phyloP scores from a whole-genome alignment of 2,888 invertebrate genomes.

The Salpingus planirostris region DNA sequence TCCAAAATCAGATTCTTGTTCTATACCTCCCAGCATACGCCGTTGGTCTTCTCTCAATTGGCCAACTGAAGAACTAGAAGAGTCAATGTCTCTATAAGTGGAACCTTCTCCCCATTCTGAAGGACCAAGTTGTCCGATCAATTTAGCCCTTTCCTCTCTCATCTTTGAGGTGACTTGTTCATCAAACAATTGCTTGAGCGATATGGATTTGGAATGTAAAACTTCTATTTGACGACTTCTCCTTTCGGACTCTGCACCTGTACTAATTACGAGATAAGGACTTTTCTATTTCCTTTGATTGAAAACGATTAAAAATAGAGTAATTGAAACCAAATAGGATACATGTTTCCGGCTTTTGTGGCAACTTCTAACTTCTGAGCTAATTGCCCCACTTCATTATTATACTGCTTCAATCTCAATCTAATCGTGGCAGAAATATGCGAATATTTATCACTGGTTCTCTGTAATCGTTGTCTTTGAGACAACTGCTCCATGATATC shows the following conservation, averaged over 20 bases:
- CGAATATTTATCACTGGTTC: slow-evolving; percentile 48
- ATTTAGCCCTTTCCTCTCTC: slow-evolving; percentile 30
- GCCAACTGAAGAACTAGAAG: too few species aligned
- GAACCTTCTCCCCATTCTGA: too few species aligned
- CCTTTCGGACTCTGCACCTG: slow-evolving; percentile 53
- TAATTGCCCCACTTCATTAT: slow-evolving; percentile 50
- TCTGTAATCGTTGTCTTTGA: slow-evolving; percentile 45
- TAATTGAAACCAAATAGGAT: slow-evolving; percentile 10
- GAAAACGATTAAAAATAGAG: slow-evolving; percentile 1
- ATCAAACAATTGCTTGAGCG: slow-evolving; percentile 48
- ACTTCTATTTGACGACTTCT: slow-evolving; percentile 52
- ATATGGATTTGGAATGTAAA: slow-evolving; percentile 50
- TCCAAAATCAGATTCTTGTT: background rate
- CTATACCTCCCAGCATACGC: background rate
- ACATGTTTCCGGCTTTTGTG: slow-evolving; percentile 41
- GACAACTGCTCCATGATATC: slow-evolving; percentile 55
- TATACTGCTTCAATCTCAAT: slow-evolving; percentile 53
- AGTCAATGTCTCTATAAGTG: too few species aligned
- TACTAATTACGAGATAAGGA: slow-evolving; percentile 38
- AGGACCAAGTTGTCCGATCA: slow-evolving; percentile 35
- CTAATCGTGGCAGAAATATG: slow-evolving; percentile 52
- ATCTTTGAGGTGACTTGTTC: slow-evolving; percentile 31
- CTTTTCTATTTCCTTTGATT: background rate
- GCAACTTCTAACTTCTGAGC: slow-evolving; percentile 48
- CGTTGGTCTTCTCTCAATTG: background rate